Evolutionary conservation across 2,888 invertebrate genomes (phyloP).

Genomic region (Apeira syringaria): DNA sequence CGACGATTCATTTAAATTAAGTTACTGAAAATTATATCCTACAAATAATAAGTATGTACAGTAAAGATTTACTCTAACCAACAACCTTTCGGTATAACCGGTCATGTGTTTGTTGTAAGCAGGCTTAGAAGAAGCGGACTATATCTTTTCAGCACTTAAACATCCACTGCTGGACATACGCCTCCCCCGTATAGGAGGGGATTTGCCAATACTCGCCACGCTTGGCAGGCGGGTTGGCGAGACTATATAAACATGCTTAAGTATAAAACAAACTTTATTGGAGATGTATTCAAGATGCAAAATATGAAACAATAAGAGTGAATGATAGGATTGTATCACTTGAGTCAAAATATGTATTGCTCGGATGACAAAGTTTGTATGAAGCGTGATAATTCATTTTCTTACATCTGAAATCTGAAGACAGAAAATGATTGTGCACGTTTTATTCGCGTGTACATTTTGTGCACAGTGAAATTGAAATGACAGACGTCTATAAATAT

Average conservation of each 20-base stretch:
- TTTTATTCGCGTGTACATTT: constrained; percentile 17
- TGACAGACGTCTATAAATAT: not conserved
- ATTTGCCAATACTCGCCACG: too few species aligned
- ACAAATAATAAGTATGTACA: too few species aligned
- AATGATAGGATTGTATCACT: not conserved
- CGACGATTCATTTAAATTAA: too few species aligned
- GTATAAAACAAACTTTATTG: constrained; percentile 6
- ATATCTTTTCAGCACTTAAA: too few species aligned
- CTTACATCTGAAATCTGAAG: constrained; percentile 30
- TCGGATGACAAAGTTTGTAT: constrained; percentile 13
- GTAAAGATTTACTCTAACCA: too few species aligned
- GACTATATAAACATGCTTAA: constrained; percentile 23
- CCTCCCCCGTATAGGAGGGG: too few species aligned
- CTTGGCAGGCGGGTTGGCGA: too few species aligned
- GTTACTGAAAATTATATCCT: too few species aligned
- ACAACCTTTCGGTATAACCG: too few species aligned
- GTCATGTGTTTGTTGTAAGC: not conserved
- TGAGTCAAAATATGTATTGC: not conserved
- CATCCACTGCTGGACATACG: too few species aligned
- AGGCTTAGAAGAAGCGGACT: constrained; percentile 7
- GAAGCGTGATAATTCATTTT: constrained; percentile 19
- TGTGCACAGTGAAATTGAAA: constrained; percentile 12
- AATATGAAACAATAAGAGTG: not conserved
- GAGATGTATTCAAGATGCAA: constrained; percentile 3
- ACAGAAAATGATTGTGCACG: constrained; percentile 25